phyloP scores from a whole-genome alignment of 2,113 vertebrate species.

The Ctenomys sociabilis region DNA sequence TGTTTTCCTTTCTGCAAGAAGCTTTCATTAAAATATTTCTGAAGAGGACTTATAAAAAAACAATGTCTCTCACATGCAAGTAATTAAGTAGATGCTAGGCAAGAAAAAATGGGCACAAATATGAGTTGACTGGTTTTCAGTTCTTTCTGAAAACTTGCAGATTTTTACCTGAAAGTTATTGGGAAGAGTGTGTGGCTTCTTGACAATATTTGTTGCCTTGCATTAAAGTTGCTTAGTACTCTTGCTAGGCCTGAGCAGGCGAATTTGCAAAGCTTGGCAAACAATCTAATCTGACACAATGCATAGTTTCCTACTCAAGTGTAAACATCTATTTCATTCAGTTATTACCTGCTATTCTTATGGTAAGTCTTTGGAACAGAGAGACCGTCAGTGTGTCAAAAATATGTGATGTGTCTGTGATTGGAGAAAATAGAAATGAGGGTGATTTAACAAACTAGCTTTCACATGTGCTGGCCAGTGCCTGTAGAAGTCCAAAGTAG shows the following conservation, averaged over 20 bases:
- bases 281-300: slow-evolving; percentile 27
- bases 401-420: slow-evolving; percentile 61
- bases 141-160: slow-evolving; percentile 15
- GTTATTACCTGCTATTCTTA: slow-evolving; percentile 70
- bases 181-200: background rate
- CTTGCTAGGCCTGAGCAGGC: background rate
- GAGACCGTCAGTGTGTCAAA: slow-evolving; percentile 68
- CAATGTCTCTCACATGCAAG: slow-evolving; percentile 54
- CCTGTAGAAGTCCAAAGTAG: slow-evolving; percentile 58
- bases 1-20: slow-evolving; percentile 69
- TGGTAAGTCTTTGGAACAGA: slow-evolving; percentile 58
- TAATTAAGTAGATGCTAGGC: slow-evolving; percentile 59
- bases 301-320: slow-evolving; percentile 44
- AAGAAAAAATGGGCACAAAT: slow-evolving; percentile 53
- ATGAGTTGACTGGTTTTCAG: slow-evolving; percentile 60
- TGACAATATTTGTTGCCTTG: slow-evolving; percentile 42
- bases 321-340: slow-evolving; percentile 70
- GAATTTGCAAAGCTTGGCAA: slow-evolving; percentile 51
- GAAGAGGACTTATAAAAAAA: slow-evolving; percentile 33
- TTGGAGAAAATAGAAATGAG: slow-evolving; percentile 61
- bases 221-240: background rate
- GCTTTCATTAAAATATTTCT: slow-evolving; percentile 71
- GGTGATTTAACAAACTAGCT: slow-evolving; percentile 62
- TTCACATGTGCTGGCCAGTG: slow-evolving; percentile 44
- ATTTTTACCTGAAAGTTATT: background rate